Conservation (phyloP, 2,113 vertebrate species). For the Leucoraja erinaceus region DNA sequence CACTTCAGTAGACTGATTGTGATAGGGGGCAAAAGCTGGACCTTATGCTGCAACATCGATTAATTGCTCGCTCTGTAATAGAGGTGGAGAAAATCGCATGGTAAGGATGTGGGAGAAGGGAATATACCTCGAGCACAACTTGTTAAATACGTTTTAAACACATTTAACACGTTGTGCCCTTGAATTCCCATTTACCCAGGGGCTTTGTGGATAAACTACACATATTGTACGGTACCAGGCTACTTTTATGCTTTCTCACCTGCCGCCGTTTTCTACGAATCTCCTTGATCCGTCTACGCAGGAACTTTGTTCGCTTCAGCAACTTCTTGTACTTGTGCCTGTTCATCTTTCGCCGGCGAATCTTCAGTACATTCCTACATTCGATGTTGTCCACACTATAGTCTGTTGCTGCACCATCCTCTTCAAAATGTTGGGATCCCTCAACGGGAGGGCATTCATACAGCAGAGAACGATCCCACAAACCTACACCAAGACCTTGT, state of each 20-base stretch:
- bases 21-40: no score
- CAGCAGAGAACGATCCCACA: rapidly evolving
- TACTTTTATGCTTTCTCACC: slow-evolving; percentile 44
- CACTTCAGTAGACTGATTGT: no score
- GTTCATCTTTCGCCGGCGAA: slow-evolving; percentile 85
- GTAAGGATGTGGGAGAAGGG: not conserved
- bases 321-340: slow-evolving; percentile 84
- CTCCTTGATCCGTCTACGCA: slow-evolving; percentile 62
- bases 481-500: not conserved
- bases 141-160: not conserved
- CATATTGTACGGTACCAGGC: not conserved
- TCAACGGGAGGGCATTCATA: slow-evolving; percentile 47
- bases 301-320: slow-evolving; percentile 72
- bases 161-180: not conserved
- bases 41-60: not conserved
- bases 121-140: not conserved
- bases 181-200: not conserved
- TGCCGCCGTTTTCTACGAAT: slow-evolving; percentile 66
- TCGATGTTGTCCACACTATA: slow-evolving; percentile 40
- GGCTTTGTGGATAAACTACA: not conserved
- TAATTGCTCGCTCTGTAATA: not conserved
- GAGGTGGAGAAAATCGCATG: not conserved
- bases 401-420: slow-evolving; percentile 39
- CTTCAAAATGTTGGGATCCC: slow-evolving; percentile 41
- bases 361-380: slow-evolving; percentile 82